Evolutionary conservation across 1,140 invertebrate species (phyloP).

Genomic region (Bombus polaris): DNA sequence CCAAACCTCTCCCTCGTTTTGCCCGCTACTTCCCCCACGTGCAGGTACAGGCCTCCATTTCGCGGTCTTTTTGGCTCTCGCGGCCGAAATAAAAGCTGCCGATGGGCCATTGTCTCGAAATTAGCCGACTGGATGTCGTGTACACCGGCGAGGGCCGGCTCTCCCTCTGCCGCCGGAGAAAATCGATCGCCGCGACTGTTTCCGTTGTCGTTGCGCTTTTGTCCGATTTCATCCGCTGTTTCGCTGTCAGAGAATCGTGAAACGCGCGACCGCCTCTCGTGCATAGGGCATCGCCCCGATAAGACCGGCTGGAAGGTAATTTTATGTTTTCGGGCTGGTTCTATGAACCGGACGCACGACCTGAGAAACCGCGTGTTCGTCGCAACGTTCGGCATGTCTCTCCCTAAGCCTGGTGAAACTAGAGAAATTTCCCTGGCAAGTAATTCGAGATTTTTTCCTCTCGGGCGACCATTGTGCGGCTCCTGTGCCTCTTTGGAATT

Average conservation of each 20-base stretch:
- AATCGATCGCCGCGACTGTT: conserved; percentile 47
- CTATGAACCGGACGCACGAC: not conserved
- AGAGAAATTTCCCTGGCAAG: not conserved
- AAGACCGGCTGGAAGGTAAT: not conserved
- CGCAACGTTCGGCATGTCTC: not conserved
- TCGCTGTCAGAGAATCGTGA: not conserved
- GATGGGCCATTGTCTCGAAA: conserved; percentile 66
- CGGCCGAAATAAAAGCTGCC: conserved; percentile 55
- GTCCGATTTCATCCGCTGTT: conserved; percentile 1
- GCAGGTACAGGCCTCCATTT: not conserved
- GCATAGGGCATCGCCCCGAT: not conserved
- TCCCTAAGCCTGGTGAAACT: not conserved
- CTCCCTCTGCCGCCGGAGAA: not conserved
- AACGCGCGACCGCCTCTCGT: not conserved
- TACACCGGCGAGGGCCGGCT: conserved; percentile 22
- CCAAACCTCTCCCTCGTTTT: not conserved
- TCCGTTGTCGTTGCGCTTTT: conserved; percentile 17
- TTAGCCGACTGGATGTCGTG: conserved; percentile 59
- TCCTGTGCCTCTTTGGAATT: conserved; percentile 6
- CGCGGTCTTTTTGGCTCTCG: conserved; percentile 43
- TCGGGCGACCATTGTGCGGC: not conserved
- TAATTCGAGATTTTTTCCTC: conserved; percentile 31
- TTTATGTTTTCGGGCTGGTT: not conserved
- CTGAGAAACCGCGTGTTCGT: not conserved
- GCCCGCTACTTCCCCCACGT: no score